phyloP scores from a whole-genome alignment of 2,113 vertebrate genomes.

The Cynopterus brachyotis region DNA sequence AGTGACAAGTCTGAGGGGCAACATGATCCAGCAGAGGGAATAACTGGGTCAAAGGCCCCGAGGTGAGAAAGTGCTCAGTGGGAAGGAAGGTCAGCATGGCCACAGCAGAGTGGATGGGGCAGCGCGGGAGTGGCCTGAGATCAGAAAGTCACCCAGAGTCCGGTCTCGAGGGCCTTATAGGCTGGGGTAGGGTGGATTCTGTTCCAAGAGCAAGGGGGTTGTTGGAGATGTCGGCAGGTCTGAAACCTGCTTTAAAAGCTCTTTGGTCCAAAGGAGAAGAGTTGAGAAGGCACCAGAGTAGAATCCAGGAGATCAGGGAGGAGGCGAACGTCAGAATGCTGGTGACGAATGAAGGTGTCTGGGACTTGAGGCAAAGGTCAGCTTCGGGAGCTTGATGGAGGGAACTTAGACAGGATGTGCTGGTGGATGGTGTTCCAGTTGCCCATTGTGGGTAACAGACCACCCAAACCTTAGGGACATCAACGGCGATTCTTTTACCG shows the following conservation, averaged over 20 bases:
- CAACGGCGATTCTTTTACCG: rapidly evolving
- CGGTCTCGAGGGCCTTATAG: rapidly evolving
- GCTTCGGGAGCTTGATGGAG: neutral
- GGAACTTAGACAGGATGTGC: neutral
- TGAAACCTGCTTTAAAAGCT: neutral
- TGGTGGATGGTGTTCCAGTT: no score
- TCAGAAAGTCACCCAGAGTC: neutral
- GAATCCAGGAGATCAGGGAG: neutral
- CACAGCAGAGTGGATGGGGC: neutral
- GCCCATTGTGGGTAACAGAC: no score
- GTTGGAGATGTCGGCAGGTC: neutral
- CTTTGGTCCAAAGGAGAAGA: neutral
- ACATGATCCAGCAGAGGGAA: neutral
- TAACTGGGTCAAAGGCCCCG: rapidly evolving
- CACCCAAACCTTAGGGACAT: neutral
- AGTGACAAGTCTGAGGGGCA: neutral
- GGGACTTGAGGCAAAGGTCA: neutral
- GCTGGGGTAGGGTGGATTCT: neutral
- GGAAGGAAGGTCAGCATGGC: neutral
- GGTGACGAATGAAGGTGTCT: neutral
- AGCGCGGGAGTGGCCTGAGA: neutral
- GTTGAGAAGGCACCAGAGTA: neutral
- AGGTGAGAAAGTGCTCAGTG: neutral
- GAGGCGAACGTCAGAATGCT: no score
- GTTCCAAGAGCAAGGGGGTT: neutral